Conservation (phyloP, 2,113 vertebrate genomes). For the Mohoua ochrocephala region DNA sequence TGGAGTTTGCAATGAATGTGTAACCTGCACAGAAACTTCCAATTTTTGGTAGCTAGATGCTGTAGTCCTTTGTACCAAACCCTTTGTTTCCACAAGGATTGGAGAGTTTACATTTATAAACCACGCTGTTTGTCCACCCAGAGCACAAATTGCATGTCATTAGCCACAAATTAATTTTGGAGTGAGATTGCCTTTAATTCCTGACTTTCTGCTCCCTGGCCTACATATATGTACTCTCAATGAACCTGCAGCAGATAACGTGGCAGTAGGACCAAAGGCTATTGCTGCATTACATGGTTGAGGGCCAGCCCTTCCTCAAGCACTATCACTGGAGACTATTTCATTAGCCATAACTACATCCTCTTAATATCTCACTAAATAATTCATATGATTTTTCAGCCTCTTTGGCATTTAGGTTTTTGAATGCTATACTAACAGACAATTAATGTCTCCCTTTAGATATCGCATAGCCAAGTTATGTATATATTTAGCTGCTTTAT, state of each 20-base stretch:
- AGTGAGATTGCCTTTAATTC: background rate
- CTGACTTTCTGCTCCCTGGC: background rate
- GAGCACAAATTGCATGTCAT: background rate
- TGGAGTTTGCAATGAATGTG: background rate
- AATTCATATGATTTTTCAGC: background rate
- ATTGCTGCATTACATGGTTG: background rate
- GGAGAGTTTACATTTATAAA: background rate
- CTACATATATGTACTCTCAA: background rate
- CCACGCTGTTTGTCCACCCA: background rate
- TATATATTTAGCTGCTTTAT: conserved; percentile 32
- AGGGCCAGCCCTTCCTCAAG: background rate
- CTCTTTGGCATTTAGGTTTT: background rate
- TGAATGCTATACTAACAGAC: background rate
- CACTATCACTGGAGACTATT: background rate
- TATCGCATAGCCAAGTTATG: background rate
- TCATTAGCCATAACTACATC: background rate
- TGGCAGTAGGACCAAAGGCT: background rate
- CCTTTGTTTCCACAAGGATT: background rate
- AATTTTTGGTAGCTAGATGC: background rate
- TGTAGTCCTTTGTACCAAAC: background rate
- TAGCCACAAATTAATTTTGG: background rate
- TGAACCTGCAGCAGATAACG: background rate
- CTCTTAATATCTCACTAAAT: conserved; percentile 10
- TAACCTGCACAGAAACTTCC: background rate
- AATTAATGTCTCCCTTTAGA: conserved; percentile 2